Base-by-base conservation (phyloP, 2,888 invertebrate genomes). In the Boloria selene region DNA sequence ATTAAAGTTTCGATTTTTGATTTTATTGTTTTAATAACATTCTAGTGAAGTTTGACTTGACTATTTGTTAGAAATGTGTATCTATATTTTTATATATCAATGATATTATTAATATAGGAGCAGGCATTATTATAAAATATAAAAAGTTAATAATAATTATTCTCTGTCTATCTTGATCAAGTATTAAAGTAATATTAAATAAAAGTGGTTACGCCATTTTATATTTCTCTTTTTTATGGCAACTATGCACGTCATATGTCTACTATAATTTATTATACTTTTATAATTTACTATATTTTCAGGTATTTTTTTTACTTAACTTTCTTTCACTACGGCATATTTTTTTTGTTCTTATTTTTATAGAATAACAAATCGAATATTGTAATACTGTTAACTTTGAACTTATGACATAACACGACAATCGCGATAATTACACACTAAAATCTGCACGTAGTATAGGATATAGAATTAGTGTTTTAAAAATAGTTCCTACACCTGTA, bases 191-290 rank as follows among this genome's bases (percentile, higher is more conserved):
- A 5, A 2, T 49, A n/a, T 49, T 49, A 16, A 49, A 16, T 7
- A 49, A 49, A 54, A 38, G n/a, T 38, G 38, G 13, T 16, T n/a
- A 2, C 17, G 31, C n/a, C n/a, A 49, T 49, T 47, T 16, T 7
- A 17, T 17, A 16, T 54, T 17, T 38, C 13, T 17, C 6, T 14
- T 44, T 14, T 14, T 17, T 18, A 14, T 55, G 18, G 18, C n/a
- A 55, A 14, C 45, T 56, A 45, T 56, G 22, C 56, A 26, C 56
- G 22, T 45, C 45, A 56, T 22, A 26, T 56, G 56, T 45, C 56
- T 56, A 26, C 45, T 45, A 5, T 26, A 45, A 22, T 56, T 45
- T 45, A n/a, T 44, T 38, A 38, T 7, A 38, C 22, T 31, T 2
- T 1, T 38, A 38, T 10, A 16, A 47, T 47, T 47, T 47, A 13